A percentile compares a stretch with the other conserved stretches of the same genome.
phyloP scores from a whole-genome alignment of 1,140 invertebrate genomes.

The Ladona fulva region DNA sequence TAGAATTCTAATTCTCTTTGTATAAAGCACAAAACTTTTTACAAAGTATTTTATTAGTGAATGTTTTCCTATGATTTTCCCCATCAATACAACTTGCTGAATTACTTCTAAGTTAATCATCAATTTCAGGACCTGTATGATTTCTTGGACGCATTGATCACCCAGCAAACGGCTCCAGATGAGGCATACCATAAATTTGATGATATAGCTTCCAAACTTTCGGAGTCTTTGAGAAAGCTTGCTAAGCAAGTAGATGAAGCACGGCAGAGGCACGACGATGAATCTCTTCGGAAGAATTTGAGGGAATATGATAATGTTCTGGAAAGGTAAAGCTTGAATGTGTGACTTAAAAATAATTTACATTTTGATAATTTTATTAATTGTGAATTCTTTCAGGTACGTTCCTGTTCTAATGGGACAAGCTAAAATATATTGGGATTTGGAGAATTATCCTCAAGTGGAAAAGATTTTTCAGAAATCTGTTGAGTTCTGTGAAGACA shows the following conservation, averaged over 20 bases:
- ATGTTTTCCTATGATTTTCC: too few relatives aligned
- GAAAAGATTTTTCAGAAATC: constrained; percentile 93
- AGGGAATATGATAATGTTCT: constrained; percentile 89
- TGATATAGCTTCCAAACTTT: constrained; percentile 84
- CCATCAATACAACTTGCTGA: too few relatives aligned
- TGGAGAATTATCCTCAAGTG: constrained; percentile 90
- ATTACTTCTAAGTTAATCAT: constrained; percentile 9
- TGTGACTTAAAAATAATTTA: constrained; percentile 4
- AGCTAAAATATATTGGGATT: constrained; percentile 98
- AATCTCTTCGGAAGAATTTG: constrained; percentile 78
- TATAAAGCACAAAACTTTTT: too few relatives aligned
- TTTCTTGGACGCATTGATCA: constrained; percentile 90
- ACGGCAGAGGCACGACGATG: constrained; percentile 76
- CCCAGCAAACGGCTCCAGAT: constrained; percentile 92
- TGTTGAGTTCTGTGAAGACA: constrained; percentile 95
- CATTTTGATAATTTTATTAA: neutral
- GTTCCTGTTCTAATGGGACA: constrained; percentile 97
- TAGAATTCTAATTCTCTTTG: too few relatives aligned
- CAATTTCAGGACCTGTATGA: constrained; percentile 72
- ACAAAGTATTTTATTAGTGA: too few relatives aligned
- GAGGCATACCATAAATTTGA: constrained; percentile 97
- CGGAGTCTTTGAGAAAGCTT: constrained; percentile 81
- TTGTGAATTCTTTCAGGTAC: constrained; percentile 40
- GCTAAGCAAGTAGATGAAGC: constrained; percentile 91
- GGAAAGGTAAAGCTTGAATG: constrained; percentile 51